Evolutionary conservation across 2,888 invertebrate genomes (phyloP).

Genomic region (Synergus umbraculus): DNA sequence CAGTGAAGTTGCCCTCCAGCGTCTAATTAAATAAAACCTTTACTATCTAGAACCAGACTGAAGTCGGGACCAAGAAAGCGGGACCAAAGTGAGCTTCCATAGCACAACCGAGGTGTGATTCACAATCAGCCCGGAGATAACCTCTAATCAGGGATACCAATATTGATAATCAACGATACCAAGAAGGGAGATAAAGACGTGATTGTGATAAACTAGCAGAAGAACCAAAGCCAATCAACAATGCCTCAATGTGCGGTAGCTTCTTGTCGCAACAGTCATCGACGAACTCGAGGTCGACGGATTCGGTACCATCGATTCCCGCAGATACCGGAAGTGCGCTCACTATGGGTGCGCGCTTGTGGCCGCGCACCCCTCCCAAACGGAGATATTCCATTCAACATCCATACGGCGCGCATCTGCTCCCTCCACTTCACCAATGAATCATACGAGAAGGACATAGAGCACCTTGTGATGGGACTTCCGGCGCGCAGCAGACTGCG

Average conservation of each 20-base stretch:
- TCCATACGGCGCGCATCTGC: slow-evolving; percentile 80
- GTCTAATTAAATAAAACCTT: slow-evolving; percentile 13
- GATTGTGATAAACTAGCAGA: neutral
- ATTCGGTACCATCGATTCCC: slow-evolving; percentile 81
- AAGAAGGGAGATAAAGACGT: slow-evolving; percentile 9
- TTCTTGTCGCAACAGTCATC: slow-evolving; percentile 80
- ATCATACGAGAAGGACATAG: slow-evolving; percentile 80
- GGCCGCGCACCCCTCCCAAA: slow-evolving; percentile 78
- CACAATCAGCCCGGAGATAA: slow-evolving; percentile 9
- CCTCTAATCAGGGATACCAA: slow-evolving; percentile 34
- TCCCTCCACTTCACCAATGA: slow-evolving; percentile 79
- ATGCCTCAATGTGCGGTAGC: slow-evolving; percentile 82
- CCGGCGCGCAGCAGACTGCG: slow-evolving; percentile 79
- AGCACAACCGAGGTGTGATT: neutral
- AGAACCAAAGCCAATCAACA: neutral
- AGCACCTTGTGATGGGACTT: slow-evolving; percentile 79
- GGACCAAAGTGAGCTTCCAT: slow-evolving; percentile 28
- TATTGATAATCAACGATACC: slow-evolving; percentile 21
- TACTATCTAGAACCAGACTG: slow-evolving; percentile 14
- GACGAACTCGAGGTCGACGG: slow-evolving; percentile 79
- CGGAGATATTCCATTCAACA: slow-evolving; percentile 77
- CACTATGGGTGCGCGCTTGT: slow-evolving; percentile 79
- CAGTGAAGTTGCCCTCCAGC: neutral
- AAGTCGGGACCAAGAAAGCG: slow-evolving; percentile 22
- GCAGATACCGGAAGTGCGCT: slow-evolving; percentile 79